Conservation (phyloP, 1,140 invertebrate species). For the Catajapyx aquilonaris region DNA sequence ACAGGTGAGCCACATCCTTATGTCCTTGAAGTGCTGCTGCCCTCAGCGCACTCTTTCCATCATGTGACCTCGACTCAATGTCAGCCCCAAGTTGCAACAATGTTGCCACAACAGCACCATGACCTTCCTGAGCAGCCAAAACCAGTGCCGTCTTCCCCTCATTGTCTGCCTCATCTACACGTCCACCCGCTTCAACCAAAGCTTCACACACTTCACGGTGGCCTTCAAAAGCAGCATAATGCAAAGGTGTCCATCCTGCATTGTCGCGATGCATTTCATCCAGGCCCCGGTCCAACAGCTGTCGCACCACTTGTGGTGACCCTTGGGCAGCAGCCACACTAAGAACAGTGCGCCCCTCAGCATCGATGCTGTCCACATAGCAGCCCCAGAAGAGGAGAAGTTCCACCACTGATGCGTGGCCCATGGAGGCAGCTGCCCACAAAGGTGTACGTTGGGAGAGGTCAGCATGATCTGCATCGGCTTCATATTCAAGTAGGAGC, state of each 20-base stretch:
- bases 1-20: slow-evolving; percentile 51
- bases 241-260: slow-evolving; percentile 82
- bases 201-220: slow-evolving; percentile 71
- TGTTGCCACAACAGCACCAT: slow-evolving; percentile 41
- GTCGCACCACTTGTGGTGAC: slow-evolving; percentile 55
- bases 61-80: slow-evolving; percentile 74
- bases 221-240: slow-evolving; percentile 83
- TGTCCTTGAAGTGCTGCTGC: slow-evolving; percentile 71
- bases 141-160: slow-evolving; percentile 81
- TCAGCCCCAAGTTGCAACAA: slow-evolving; percentile 51
- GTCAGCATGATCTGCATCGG: slow-evolving; percentile 67
- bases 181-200: slow-evolving; percentile 73
- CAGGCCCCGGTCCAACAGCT: slow-evolving; percentile 66
- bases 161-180: slow-evolving; percentile 78
- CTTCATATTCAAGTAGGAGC: slow-evolving; percentile 59
- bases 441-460: slow-evolving; percentile 53
- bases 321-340: slow-evolving; percentile 75
- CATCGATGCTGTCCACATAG: slow-evolving; percentile 71
- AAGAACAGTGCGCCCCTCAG: slow-evolving; percentile 71
- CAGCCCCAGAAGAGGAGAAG: slow-evolving; percentile 71
- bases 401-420: slow-evolving; percentile 56
- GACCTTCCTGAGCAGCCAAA: slow-evolving; percentile 74
- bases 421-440: slow-evolving; percentile 67
- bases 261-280: slow-evolving; percentile 81
- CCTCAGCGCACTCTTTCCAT: slow-evolving; percentile 84